Base-by-base conservation (phyloP, 1,140 invertebrate species). In the Pseudomyrmex sp. region DNA sequence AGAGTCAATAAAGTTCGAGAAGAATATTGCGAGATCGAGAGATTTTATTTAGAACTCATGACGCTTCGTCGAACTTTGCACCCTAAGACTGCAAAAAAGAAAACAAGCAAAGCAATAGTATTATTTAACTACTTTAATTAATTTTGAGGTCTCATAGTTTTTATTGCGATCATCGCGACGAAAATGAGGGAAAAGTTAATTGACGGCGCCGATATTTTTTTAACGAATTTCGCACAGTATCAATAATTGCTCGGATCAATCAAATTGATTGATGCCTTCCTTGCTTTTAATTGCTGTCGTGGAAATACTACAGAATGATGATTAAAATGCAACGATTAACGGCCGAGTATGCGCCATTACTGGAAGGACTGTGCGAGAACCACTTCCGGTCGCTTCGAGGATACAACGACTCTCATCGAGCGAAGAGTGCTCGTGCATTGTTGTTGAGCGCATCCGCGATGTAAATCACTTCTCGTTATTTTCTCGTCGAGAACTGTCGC, bases 241-340 rank as follows among this genome's bases (percentile, higher is more conserved):
- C 56, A 48, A 50, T 72, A 80, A 80, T 50, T 80, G 44, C 54
- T 70, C 20, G 20, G 54, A 72, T 72, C 65, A 52, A 80, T 66
- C 74, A 65, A 18, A 26, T n/a, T 76, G 74, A 76, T 76, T 54
- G n/a, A 76, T 59, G n/a, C 3, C 10, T 48, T 58, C 7, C 76
- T 80, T 50, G 54, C 48, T 61, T 79, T 87, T 88, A 87, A 88
- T 88, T 87, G 68, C 48, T 72, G 20, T 48, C 20, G 15, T 18
- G 15, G 23, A 70, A 72, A 70, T 80, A 12, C 12, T 58, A 52
- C 61, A 23, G 18, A 58, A 12, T 20, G 62, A 72, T 70, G 58
- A 88, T 88, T 87, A 88, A 87, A 84, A 88, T 79, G 74, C 80
- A 69, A 68, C 85, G 86, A 79, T 87, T 69, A 77, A 87, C 44